A percentile compares a stretch with the other conserved stretches of the same genome.
phyloP scores from a whole-genome alignment of 2,888 invertebrate genomes.

The Serripes groenlandicus region DNA sequence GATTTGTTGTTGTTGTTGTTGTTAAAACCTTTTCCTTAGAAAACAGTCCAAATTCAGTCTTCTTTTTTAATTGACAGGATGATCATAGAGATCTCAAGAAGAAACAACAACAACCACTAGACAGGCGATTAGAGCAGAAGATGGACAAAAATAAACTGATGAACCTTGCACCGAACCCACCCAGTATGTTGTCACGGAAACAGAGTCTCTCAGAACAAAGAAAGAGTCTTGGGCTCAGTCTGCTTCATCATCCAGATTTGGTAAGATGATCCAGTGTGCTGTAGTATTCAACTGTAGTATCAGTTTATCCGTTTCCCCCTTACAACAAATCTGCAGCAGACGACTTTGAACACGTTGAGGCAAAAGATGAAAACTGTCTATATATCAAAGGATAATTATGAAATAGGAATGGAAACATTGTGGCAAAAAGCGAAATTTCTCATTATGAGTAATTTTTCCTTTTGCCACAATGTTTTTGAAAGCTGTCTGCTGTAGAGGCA shows the following conservation, averaged over 20 bases:
- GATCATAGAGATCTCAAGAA: slow-evolving; percentile 53
- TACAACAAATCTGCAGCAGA: no score
- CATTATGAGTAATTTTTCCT: background rate
- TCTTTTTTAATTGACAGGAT: no score
- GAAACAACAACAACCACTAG: slow-evolving; percentile 53
- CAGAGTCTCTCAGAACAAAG: slow-evolving; percentile 55
- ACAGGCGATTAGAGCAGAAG: slow-evolving; percentile 39
- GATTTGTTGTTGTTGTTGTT: no score
- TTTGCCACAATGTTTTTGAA: background rate
- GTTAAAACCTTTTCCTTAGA: no score
- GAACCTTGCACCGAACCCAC: slow-evolving; percentile 63
- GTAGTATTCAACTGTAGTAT: no score
- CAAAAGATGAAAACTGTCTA: background rate
- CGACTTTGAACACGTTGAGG: no score
- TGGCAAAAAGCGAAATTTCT: background rate
- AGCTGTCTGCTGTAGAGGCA: background rate
- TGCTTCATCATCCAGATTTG: slow-evolving; percentile 56
- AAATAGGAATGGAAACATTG: background rate
- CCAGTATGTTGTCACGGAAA: slow-evolving; percentile 66
- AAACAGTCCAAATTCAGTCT: no score
- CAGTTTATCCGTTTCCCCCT: no score
- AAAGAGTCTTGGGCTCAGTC: slow-evolving; percentile 50
- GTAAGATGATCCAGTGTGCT: slow-evolving; percentile 49
- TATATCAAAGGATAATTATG: no score
- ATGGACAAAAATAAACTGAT: slow-evolving; percentile 52